These are phyloP conservation scores for Eledone cirrhosa DNA, from an alignment of 2,888 invertebrate genomes.

Conservation along the genomic window DNA sequence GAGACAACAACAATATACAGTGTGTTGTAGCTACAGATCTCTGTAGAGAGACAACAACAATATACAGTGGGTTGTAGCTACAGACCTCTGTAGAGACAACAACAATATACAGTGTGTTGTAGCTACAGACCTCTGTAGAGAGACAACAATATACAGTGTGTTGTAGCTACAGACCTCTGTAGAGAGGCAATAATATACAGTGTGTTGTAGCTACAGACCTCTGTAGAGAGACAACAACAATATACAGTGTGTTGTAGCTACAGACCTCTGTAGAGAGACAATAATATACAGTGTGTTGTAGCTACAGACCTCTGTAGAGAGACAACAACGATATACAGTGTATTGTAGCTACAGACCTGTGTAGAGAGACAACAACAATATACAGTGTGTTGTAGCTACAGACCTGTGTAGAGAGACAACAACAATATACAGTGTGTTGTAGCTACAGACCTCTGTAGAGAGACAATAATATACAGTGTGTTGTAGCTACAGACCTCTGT, in stretches of 20 bases:
- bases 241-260: no score
- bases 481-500: conserved; percentile 52
- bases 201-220: no score
- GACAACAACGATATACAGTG: no score
- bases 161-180: conserved; percentile 52
- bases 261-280: conserved; percentile 44
- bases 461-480: no score
- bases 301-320: conserved; percentile 49
- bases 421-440: no score
- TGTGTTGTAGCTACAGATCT: no score
- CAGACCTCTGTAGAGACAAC: conserved; percentile 45
- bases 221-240: conserved; percentile 39
- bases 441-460: conserved; percentile 51
- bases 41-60: conserved; percentile 39
- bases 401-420: conserved; percentile 41
- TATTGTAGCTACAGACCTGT: conserved; percentile 54
- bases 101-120: no score
- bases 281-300: no score
- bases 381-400: no score
- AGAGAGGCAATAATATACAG: conserved; percentile 29
- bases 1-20: no score
- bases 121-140: conserved; percentile 51
- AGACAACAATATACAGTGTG: no score
- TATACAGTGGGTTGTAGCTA: no score
- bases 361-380: conserved; percentile 32